Percentiles rank a stretch among this genome's conserved stretches.
Conservation (phyloP, 2,888 invertebrate genomes). For the Lomographa bimaculata region DNA sequence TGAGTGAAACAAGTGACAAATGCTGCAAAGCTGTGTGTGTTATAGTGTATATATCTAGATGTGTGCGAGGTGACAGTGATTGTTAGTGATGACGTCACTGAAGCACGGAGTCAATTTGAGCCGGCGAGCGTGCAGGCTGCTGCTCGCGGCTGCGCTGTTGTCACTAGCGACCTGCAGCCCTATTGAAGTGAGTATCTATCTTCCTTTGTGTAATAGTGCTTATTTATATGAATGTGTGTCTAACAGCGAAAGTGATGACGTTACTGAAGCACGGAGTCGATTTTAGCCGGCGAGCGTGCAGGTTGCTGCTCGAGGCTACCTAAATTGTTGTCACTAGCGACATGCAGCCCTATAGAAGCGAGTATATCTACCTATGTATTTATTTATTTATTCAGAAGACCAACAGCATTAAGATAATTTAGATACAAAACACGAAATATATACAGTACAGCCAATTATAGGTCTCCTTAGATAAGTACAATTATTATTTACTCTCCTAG, state of each 20-base stretch:
- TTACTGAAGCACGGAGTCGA: conserved; percentile 87
- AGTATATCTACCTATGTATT: conserved; percentile 50
- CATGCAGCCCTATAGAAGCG: conserved; percentile 64
- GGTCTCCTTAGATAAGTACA: no score
- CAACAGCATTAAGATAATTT: no score
- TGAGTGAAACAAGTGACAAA: conserved; percentile 6
- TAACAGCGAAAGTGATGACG: conserved; percentile 66
- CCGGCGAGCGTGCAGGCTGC: conserved; percentile 86
- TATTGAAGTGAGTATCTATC: conserved; percentile 63
- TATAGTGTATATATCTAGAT: conserved; percentile 39
- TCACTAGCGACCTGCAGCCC: conserved; percentile 51
- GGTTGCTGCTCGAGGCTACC: conserved; percentile 61
- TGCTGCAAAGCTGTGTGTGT: conserved; percentile 6
- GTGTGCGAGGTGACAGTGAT: conserved; percentile 50
- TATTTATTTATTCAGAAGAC: no score
- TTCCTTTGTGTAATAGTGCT: no score
- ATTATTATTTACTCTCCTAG: no score
- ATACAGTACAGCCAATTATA: no score
- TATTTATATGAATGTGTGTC: no score
- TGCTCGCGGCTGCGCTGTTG: conserved; percentile 49
- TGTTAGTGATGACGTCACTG: conserved; percentile 81
- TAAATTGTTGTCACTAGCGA: conserved; percentile 50
- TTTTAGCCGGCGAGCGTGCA: conserved; percentile 87
- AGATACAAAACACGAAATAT: no score
- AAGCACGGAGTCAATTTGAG: conserved; percentile 88